phyloP scores from a whole-genome alignment of 2,797 vertebrate genomes.

The Xenopus petersii region DNA sequence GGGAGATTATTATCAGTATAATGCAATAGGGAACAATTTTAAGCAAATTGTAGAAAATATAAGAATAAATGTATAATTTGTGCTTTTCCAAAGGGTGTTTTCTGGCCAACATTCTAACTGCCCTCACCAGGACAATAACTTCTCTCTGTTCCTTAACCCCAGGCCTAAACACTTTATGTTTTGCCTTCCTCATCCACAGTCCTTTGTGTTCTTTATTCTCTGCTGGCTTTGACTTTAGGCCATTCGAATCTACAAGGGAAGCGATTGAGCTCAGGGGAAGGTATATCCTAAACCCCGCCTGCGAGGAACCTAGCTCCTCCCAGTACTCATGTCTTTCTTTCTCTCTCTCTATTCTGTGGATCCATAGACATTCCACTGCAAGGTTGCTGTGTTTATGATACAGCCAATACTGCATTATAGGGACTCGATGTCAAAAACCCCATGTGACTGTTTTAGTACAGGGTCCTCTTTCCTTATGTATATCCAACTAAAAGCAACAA shows the following conservation, averaged over 20 bases:
- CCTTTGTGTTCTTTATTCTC: too few species aligned
- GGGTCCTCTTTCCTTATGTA: slow-evolving; percentile 28
- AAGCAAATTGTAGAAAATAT: too few species aligned
- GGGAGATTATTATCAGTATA: too few species aligned
- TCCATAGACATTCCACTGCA: slow-evolving; percentile 1
- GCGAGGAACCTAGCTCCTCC: not conserved
- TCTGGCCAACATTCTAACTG: too few species aligned
- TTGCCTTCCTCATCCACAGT: too few species aligned
- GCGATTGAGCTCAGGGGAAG: slow-evolving; percentile 36
- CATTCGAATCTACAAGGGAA: slow-evolving; percentile 4
- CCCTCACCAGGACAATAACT: too few species aligned
- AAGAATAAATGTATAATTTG: too few species aligned
- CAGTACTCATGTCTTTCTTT: not conserved
- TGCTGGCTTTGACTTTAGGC: too few species aligned
- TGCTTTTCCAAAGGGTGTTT: too few species aligned
- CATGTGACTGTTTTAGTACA: slow-evolving; percentile 15
- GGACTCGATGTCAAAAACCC: not conserved
- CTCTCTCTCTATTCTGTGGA: slow-evolving; percentile 1
- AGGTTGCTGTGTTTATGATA: not conserved
- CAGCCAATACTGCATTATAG: not conserved
- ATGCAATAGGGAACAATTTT: too few species aligned
- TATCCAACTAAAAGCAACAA: slow-evolving; percentile 30
- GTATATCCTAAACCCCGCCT: not conserved
- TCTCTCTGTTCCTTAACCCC: too few species aligned
- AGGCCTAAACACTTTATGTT: too few species aligned